Conservation (phyloP, 2,797 vertebrate species). For the Ptychadena robeensis region DNA sequence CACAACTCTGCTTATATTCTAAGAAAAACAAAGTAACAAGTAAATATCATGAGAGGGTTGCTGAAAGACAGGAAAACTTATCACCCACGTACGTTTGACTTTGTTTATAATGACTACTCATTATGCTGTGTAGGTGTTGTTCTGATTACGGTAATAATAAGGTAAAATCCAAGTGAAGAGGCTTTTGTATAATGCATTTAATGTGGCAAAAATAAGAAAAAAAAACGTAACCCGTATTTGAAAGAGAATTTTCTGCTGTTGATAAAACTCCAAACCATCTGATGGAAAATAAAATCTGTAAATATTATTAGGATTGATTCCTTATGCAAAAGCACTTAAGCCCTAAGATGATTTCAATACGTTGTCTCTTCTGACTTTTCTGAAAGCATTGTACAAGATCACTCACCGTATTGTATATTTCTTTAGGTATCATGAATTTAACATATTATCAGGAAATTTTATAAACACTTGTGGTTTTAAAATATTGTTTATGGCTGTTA, state of each 20-base stretch:
- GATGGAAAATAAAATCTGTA: constrained; percentile 42
- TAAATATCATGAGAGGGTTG: constrained; percentile 55
- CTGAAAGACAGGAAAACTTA: constrained; percentile 54
- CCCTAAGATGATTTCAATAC: neutral
- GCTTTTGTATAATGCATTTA: constrained; percentile 57
- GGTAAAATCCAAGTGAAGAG: constrained; percentile 56
- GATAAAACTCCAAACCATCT: constrained; percentile 44
- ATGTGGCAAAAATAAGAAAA: constrained; percentile 49
- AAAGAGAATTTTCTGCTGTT: constrained; percentile 23
- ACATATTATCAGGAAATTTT: neutral
- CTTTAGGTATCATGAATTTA: neutral
- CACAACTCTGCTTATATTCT: neutral
- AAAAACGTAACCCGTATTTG: neutral
- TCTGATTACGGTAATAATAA: constrained; percentile 60
- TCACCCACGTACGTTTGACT: constrained; percentile 60
- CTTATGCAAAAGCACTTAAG: constrained; percentile 36
- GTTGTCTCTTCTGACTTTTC: neutral
- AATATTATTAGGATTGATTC: constrained; percentile 52
- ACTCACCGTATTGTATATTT: neutral
- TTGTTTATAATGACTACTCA: constrained; percentile 57
- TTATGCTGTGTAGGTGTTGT: constrained; percentile 61
- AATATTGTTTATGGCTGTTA: neutral
- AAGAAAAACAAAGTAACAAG: constrained; percentile 37
- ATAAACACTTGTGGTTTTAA: neutral
- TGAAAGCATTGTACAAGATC: neutral